A percentile compares a stretch with the other conserved stretches of the same genome.
These are phyloP conservation scores for Oscheius sp. DNA, from an alignment of 1,140 invertebrate genomes.

Conservation along the genomic window DNA sequence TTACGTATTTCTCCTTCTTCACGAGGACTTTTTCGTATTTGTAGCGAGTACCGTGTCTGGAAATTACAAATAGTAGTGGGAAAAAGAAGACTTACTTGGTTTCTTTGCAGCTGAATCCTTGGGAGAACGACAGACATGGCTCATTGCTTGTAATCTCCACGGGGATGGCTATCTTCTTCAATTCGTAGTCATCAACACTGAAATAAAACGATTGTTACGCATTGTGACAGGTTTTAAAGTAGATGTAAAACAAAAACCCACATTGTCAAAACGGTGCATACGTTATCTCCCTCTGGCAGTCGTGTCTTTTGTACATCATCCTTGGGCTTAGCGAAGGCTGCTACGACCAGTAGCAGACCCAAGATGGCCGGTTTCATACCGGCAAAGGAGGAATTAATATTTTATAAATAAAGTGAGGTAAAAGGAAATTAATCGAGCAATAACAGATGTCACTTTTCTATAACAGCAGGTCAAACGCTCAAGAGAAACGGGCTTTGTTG, in stretches of 20 bases:
- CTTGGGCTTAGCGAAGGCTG: background rate
- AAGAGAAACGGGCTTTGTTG: too few relatives aligned
- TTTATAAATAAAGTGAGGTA: too few relatives aligned
- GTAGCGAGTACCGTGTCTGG: conserved; percentile 54
- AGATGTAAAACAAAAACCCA: background rate
- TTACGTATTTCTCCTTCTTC: conserved; percentile 73
- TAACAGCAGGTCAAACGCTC: too few relatives aligned
- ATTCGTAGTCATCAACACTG: background rate
- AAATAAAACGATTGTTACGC: background rate
- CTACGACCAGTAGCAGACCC: background rate
- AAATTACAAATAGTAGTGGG: conserved; percentile 31
- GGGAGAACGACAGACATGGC: conserved; percentile 45
- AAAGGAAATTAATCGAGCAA: too few relatives aligned
- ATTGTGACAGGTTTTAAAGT: background rate
- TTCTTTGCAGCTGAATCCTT: conserved; percentile 49
- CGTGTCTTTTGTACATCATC: background rate
- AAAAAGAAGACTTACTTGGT: conserved; percentile 45
- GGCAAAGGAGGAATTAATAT: background rate
- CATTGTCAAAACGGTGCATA: background rate
- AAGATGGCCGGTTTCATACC: background rate
- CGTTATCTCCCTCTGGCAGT: background rate
- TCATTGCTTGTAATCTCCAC: background rate
- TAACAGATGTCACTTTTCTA: too few relatives aligned
- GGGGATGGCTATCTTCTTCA: background rate
- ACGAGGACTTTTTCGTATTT: conserved; percentile 65